Base-by-base conservation (phyloP, 2,888 invertebrate species). In the Amorpha juglandis region DNA sequence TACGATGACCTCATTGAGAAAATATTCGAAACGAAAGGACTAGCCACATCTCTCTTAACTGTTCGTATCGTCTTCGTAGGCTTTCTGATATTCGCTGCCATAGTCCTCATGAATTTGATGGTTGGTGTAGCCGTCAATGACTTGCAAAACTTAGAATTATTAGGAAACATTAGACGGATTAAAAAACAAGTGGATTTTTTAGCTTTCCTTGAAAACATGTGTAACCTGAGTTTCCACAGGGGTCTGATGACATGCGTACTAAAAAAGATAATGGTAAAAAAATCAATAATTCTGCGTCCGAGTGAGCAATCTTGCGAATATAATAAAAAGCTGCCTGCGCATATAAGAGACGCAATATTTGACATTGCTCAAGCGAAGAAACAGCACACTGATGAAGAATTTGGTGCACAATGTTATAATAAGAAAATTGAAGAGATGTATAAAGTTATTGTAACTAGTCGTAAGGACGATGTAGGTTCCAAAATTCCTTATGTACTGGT, bases 51-150 rank as follows among this genome's bases (percentile, higher is more conserved):
- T 1, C 77, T 89, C 27, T 74, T 87, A 42, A 76, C 94, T 58
- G 87, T 93, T 0, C 84, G 94, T 62, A 64, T 94, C 0, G 82
- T 94, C 33, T 94, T 95, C 72, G 77, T 94, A 0, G 72, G 89
- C 9, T 95, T 95, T 71, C 76, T 94, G 0, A 82, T 95, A 48
- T 77, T 94, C 55, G 94, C 94, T 38, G 90, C 94, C 0, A 93
- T 95, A 48, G 94, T 95, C 0, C 83, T 95, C 27, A 94, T 95
- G 94, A 95, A 95, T 74, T 80, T 95, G 58, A 86, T 95, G 81
- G 93, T 95, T 0, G 95, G 94, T 78, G 90, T 95, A 12, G 94
- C 95, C 8, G 95, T 95, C 0, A 94, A 93, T 67, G 95, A 95
- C 70, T 94, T 95, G 0, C 93, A 92, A 65, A 91, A 92, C 67